Evolutionary conservation across 2,888 invertebrate genomes (phyloP).

Genomic region (Dastarcus helophoroides): DNA sequence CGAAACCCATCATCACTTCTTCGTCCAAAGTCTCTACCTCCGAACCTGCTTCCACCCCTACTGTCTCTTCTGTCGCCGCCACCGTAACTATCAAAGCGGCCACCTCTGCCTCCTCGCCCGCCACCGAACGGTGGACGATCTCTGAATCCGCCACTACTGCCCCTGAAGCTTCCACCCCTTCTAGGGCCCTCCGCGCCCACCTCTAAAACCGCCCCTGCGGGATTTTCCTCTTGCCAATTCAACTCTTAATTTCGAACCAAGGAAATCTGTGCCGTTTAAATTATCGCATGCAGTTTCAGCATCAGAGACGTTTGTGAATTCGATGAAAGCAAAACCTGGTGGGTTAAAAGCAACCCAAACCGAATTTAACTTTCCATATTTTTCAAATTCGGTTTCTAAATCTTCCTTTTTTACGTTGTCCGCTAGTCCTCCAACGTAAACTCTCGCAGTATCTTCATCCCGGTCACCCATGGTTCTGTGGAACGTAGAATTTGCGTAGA

Average conservation of each 20-base stretch:
- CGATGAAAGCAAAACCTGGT: conserved; percentile 89
- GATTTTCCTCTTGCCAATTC: conserved; percentile 77
- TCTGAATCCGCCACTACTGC: conserved; percentile 30
- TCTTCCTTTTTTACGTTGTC: conserved; percentile 87
- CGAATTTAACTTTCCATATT: conserved; percentile 83
- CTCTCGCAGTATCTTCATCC: conserved; percentile 40
- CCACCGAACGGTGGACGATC: conserved; percentile 34
- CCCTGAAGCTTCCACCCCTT: conserved; percentile 28
- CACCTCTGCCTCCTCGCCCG: conserved; percentile 21
- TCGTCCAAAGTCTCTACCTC: conserved; percentile 22
- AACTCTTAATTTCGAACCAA: conserved; percentile 78
- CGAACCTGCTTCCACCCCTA: conserved; percentile 18
- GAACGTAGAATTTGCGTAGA: conserved; percentile 33
- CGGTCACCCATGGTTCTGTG: conserved; percentile 33
- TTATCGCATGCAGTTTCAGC: conserved; percentile 82
- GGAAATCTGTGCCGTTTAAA: conserved; percentile 77
- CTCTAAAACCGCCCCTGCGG: conserved; percentile 48
- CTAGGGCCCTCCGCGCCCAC: conserved; percentile 45
- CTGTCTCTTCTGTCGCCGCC: conserved; percentile 15
- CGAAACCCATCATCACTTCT: conserved; percentile 34
- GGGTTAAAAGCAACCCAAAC: conserved; percentile 93
- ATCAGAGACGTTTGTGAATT: conserved; percentile 79
- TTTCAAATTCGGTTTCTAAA: conserved; percentile 80
- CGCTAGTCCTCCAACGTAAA: conserved; percentile 81
- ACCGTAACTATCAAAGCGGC: conserved; percentile 16